Percentiles rank a stretch among this genome's conserved stretches.
Evolutionary conservation across 1,140 invertebrate genomes (phyloP).

Genomic region (Dryas iulia): DNA sequence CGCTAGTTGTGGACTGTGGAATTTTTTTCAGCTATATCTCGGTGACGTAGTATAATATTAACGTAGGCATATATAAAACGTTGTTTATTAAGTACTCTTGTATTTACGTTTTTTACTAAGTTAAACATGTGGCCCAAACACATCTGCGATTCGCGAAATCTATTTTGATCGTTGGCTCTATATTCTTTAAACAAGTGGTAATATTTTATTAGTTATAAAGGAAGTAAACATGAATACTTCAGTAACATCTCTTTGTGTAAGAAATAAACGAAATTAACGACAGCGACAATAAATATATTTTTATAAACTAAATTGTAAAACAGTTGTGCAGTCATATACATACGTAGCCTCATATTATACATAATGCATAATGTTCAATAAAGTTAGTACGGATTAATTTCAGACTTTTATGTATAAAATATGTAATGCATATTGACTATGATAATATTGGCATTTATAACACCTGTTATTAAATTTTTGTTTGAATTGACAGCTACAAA

Average conservation of each 20-base stretch:
- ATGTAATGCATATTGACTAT: not conserved
- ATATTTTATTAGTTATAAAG: not conserved
- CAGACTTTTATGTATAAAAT: not conserved
- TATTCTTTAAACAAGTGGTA: not conserved
- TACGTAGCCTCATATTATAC: too few species aligned
- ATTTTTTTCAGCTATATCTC: not conserved
- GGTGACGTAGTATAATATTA: not conserved
- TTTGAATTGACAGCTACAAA: not conserved
- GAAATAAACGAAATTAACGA: not conserved
- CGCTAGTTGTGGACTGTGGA: too few species aligned
- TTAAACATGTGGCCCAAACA: constrained; percentile 54
- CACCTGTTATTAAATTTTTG: not conserved
- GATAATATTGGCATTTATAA: not conserved
- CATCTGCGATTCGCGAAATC: constrained; percentile 53
- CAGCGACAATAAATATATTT: not conserved
- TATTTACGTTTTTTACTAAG: not conserved
- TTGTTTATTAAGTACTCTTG: not conserved
- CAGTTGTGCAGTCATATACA: too few species aligned
- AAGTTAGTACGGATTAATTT: not conserved
- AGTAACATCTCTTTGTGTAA: not conserved
- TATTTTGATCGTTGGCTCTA: constrained; percentile 11
- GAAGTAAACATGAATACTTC: not conserved
- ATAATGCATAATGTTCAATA: not conserved
- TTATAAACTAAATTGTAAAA: too few species aligned
- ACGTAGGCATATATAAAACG: not conserved